Evolutionary conservation across 2,888 invertebrate genomes (phyloP).

Genomic region (Sepioteuthis lessoniana): DNA sequence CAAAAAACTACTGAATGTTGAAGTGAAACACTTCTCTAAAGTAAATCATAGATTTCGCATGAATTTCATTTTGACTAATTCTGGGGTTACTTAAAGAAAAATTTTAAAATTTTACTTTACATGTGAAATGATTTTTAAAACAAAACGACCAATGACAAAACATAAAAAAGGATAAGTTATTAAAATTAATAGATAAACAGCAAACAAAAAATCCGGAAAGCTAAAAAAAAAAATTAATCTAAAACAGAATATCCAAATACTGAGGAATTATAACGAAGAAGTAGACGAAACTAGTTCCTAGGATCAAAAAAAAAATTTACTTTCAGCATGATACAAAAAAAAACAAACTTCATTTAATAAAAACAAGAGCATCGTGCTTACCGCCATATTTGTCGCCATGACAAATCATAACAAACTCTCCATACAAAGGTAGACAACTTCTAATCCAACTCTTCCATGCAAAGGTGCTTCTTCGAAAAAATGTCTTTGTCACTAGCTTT

Average conservation of each 20-base stretch:
- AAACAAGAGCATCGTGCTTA: neutral
- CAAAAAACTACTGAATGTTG: too few species aligned
- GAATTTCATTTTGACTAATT: too few species aligned
- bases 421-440: neutral
- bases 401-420: neutral
- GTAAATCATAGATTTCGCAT: too few species aligned
- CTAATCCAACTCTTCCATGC: neutral
- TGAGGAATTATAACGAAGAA: too few species aligned
- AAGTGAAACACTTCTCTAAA: too few species aligned
- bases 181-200: too few species aligned
- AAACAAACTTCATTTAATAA: neutral
- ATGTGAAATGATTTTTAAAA: neutral
- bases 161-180: neutral
- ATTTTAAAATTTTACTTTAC: too few species aligned
- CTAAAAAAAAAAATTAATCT: too few species aligned
- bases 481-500: neutral
- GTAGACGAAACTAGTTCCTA: too few species aligned
- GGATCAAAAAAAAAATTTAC: neutral
- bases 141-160: neutral
- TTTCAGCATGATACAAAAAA: neutral
- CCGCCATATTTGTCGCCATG: neutral
- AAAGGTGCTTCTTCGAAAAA: neutral
- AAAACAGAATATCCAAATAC: too few species aligned
- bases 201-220: too few species aligned
- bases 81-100: too few species aligned